phyloP scores from a whole-genome alignment of 1,140 invertebrate genomes.

The Philopotamus ludificatus region DNA sequence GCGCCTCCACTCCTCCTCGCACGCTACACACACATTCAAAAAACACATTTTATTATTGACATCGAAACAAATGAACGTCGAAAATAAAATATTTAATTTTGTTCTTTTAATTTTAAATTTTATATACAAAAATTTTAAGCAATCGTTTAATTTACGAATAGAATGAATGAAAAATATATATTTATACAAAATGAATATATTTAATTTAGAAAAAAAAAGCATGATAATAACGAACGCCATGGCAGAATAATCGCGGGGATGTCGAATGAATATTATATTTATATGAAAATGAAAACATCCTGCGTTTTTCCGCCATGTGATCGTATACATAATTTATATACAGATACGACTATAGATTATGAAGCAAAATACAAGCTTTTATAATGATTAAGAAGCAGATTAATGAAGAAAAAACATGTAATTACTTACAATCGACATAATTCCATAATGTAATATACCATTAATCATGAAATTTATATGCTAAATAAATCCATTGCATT shows the following conservation, averaged over 20 bases:
- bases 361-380: not conserved
- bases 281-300: too few relatives aligned
- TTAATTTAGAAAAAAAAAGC: not conserved
- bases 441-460: too few relatives aligned
- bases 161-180: not conserved
- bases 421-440: not conserved
- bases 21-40: constrained; percentile 13
- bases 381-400: not conserved
- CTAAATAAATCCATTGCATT: too few relatives aligned
- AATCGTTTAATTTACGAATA: not conserved
- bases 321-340: too few relatives aligned
- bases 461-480: too few relatives aligned
- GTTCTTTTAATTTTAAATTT: not conserved
- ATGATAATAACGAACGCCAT: too few relatives aligned
- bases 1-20: constrained; percentile 75
- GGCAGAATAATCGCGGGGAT: too few relatives aligned
- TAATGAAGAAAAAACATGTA: not conserved
- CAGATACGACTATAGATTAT: too few relatives aligned
- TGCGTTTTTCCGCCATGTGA: too few relatives aligned
- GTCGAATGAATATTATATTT: too few relatives aligned
- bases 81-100: not conserved
- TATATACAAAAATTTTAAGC: not conserved
- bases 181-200: not conserved
- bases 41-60: not conserved
- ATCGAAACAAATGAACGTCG: too few relatives aligned